These are phyloP conservation scores for Priocnemis perturbator DNA, from an alignment of 2,888 invertebrate genomes.

Conservation along the genomic window DNA sequence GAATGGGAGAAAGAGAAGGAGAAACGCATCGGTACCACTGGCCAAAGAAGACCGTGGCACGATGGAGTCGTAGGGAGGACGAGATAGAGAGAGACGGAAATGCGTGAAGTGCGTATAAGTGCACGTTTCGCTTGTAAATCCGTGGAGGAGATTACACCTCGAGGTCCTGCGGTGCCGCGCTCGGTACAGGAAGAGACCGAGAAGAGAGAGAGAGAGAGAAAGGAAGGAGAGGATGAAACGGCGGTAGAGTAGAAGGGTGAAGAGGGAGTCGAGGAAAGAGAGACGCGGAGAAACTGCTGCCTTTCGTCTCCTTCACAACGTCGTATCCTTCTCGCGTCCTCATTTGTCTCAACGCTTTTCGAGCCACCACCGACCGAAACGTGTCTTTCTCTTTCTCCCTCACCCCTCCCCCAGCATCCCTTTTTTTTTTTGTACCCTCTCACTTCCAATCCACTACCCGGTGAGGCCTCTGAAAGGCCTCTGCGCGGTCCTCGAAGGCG, in stretches of 20 bases:
- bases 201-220: not conserved
- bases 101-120: constrained; percentile 58
- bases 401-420: constrained; percentile 15
- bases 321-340: constrained; percentile 38
- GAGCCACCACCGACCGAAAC: constrained; percentile 30
- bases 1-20: constrained; percentile 7
- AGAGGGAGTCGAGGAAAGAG: constrained; percentile 12
- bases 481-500: constrained; percentile 33
- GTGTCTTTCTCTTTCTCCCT: constrained; percentile 21
- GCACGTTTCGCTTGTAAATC: constrained; percentile 53
- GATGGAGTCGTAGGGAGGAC: constrained; percentile 12
- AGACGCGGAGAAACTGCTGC: constrained; percentile 21
- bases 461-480: constrained; percentile 48
- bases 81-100: constrained; percentile 29
- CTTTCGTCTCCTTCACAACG: constrained; percentile 35
- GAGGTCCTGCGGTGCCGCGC: constrained; percentile 44
- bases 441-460: constrained; percentile 48
- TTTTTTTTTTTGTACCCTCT: constrained; percentile 45
- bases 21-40: not conserved
- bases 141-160: constrained; percentile 60
- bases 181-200: constrained; percentile 18
- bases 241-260: constrained; percentile 4
- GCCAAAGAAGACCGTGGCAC: too few species aligned
- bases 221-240: constrained; percentile 17
- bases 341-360: constrained; percentile 62